A percentile compares a stretch with the other conserved stretches of the same genome.
phyloP scores from a whole-genome alignment of 2,113 vertebrate species.

The Sus scrofa region T2T-Sscrofa CM000818.6:19363001-19363500 shows the following conservation, averaged over 20 bases:
- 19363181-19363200: neutral
- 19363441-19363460: too few species aligned
- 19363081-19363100: neutral
- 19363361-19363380: neutral
- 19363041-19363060: neutral
- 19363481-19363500: too few species aligned
- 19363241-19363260: neutral
- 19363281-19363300: neutral
- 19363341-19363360: neutral
- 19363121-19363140: neutral
- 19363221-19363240: neutral
- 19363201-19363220: neutral
- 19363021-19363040: neutral
- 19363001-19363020: neutral
- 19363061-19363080: neutral
- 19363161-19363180: neutral
- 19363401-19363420: neutral
- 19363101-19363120: neutral
- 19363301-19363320: slow-evolving; percentile 31
- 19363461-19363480: too few species aligned
- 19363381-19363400: neutral
- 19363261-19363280: neutral
- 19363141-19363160: neutral
- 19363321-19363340: neutral
- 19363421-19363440: slow-evolving; percentile 9